Evolutionary conservation across 1,140 invertebrate genomes (phyloP).

Genomic region (Tribolium castaneum): DNA sequence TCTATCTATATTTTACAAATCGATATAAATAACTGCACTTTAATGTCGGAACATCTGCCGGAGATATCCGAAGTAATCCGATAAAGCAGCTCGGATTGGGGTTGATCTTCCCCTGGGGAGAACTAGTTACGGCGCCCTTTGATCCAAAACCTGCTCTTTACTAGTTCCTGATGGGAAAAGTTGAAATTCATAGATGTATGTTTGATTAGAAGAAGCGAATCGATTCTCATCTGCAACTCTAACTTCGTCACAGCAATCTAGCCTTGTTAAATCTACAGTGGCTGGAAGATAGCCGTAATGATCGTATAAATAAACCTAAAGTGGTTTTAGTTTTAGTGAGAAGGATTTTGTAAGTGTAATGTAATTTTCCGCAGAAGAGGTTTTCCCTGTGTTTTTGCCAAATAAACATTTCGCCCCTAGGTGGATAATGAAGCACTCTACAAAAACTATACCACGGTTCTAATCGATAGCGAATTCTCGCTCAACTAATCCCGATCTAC

Average conservation of each 20-base stretch:
- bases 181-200: conserved; percentile 36
- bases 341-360: conserved; percentile 49
- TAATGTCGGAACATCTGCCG: conserved; percentile 55
- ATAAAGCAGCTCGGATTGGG: conserved; percentile 52
- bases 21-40: conserved; percentile 55
- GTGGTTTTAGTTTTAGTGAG: conserved; percentile 44
- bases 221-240: background rate
- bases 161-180: conserved; percentile 28
- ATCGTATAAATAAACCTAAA: conserved; percentile 48
- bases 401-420: conserved; percentile 20
- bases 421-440: conserved; percentile 12
- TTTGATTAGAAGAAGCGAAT: conserved; percentile 6
- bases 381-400: conserved; percentile 20
- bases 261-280: conserved; percentile 28
- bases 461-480: background rate
- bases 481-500: background rate
- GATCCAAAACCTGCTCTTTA: conserved; percentile 24
- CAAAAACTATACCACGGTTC: background rate
- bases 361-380: conserved; percentile 42
- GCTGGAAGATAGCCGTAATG: conserved; percentile 48
- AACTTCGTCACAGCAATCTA: background rate
- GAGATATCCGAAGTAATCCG: conserved; percentile 54
- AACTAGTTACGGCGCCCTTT: conserved; percentile 32
- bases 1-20: conserved; percentile 44
- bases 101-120: conserved; percentile 34